phyloP scores from a whole-genome alignment of 2,113 vertebrate genomes.

The Polypterus bichir region DNA sequence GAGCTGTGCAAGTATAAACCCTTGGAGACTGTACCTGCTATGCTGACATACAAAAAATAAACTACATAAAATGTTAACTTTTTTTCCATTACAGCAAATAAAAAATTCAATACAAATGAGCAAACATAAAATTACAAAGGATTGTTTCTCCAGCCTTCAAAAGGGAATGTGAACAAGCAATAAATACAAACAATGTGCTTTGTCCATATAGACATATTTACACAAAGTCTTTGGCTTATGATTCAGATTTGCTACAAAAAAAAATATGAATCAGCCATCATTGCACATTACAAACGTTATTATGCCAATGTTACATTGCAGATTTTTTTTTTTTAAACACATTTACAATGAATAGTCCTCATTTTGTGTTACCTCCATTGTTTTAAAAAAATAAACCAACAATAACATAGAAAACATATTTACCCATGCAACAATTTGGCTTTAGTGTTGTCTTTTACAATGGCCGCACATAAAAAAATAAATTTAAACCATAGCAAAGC shows the following conservation, averaged over 20 bases:
- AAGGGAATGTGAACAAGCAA: slow-evolving; percentile 94
- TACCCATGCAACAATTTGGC: slow-evolving; percentile 60
- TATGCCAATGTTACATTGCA: slow-evolving; percentile 59
- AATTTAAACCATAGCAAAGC: slow-evolving; percentile 27
- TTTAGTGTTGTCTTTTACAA: slow-evolving; percentile 38
- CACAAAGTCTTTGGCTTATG: slow-evolving; percentile 99
- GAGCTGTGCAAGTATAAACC: slow-evolving; percentile 55
- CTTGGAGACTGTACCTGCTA: slow-evolving; percentile 69
- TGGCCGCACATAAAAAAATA: slow-evolving; percentile 46
- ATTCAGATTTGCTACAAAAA: slow-evolving; percentile 76
- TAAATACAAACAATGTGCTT: slow-evolving; percentile 98
- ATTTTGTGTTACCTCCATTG: slow-evolving; percentile 37
- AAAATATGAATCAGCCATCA: slow-evolving; percentile 71
- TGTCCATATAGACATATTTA: slow-evolving; percentile 98
- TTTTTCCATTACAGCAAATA: slow-evolving; percentile 58
- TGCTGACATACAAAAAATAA: slow-evolving; percentile 76
- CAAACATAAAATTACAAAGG: slow-evolving; percentile 43
- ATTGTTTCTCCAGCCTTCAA: slow-evolving; percentile 73
- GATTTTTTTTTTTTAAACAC: slow-evolving; percentile 47
- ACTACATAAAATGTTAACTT: slow-evolving; percentile 67
- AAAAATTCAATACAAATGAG: slow-evolving; percentile 34
- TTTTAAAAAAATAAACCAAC: slow-evolving; percentile 15
- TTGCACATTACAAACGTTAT: slow-evolving; percentile 78
- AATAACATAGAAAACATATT: slow-evolving; percentile 38
- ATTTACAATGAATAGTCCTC: slow-evolving; percentile 37